These are phyloP conservation scores for Fopius arisanus DNA, from an alignment of 1,140 invertebrate genomes.

Conservation along the genomic window DNA sequence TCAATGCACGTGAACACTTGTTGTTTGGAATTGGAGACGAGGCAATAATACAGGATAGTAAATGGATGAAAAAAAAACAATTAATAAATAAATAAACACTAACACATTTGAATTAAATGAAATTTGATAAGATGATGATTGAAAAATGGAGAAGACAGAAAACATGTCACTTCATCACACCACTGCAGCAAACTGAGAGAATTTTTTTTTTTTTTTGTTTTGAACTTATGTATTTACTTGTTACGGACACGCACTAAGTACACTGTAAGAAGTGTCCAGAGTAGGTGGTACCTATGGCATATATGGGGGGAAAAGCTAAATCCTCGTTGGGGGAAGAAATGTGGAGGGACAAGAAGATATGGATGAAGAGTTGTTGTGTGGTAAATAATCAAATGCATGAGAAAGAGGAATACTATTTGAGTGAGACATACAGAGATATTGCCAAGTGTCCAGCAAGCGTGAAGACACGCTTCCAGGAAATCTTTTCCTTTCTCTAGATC, in stretches of 20 bases:
- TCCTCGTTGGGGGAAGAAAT: neutral
- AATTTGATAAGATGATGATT: neutral
- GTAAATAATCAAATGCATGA: neutral
- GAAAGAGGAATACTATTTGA: neutral
- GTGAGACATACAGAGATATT: slow-evolving; percentile 45
- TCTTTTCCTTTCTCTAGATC: slow-evolving; percentile 46
- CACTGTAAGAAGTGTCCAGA: slow-evolving; percentile 44
- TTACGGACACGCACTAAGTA: slow-evolving; percentile 44
- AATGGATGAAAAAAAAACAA: neutral
- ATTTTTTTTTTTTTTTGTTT: slow-evolving; percentile 2
- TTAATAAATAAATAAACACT: too few species aligned
- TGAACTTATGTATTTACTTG: slow-evolving; percentile 34
- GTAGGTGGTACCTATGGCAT: slow-evolving; percentile 16
- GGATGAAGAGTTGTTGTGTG: neutral
- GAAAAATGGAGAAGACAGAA: neutral
- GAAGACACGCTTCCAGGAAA: slow-evolving; percentile 62
- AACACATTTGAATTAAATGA: neutral
- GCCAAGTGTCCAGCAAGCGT: slow-evolving; percentile 59
- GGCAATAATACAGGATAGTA: too few species aligned
- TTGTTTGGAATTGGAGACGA: too few species aligned
- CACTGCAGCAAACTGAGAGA: neutral
- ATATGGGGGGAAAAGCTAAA: slow-evolving; percentile 1
- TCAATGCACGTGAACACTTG: too few species aligned
- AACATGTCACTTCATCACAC: neutral
- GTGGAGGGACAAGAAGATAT: slow-evolving; percentile 22